Base-by-base conservation (phyloP, 2,888 invertebrate species). In the Platypus cylindrus region DNA sequence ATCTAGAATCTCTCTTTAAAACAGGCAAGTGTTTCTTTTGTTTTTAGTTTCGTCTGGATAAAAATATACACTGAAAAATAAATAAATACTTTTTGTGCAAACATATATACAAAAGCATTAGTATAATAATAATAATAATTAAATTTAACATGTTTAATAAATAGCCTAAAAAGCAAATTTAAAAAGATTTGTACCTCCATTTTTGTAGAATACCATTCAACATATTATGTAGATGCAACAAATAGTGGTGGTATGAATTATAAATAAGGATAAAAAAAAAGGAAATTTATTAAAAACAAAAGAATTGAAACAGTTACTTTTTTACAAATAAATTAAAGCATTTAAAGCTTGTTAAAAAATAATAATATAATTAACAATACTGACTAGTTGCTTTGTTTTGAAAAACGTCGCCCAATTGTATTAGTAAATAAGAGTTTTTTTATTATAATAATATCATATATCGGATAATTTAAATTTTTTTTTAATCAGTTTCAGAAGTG, bases 351-450 rank as follows among this genome's bases (percentile, higher is more conserved):
- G 38, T 38, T 43, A 32, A 45, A 39, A 32, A 38, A 45, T 46
- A 44, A 47, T 47, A n/a, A n/a, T 42, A 50, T 47, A 46, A 50
- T 47, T 46, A 53, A 53, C 50, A 53, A 48, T 50, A 50, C 55
- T 56, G 57, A 57, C 57, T 56, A 57, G 57, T 47, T 47, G 45
- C 50, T 51, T 35, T 18, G 22, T 31, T 17, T 20, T 20, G 20
- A 20, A 20, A 20, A 20, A 7, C 27, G 15, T 27, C 9, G 7
- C 15, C 15, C 27, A 20, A 7, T 8, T 7, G 7, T n/a, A 22
- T n/a, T n/a, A 22, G n/a, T 22, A 7, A n/a, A 22, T 22, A n/a
- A 22, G 7, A n/a, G 8, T 8, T n/a, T n/a, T 22, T 22, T 8
- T 22, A 22, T 22, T n/a, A 7, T 8, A 22, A 7, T 8, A 22